Evolutionary conservation across 2,113 vertebrate species (phyloP).

Genomic region (Ptychochromis oligacanthus): DNA sequence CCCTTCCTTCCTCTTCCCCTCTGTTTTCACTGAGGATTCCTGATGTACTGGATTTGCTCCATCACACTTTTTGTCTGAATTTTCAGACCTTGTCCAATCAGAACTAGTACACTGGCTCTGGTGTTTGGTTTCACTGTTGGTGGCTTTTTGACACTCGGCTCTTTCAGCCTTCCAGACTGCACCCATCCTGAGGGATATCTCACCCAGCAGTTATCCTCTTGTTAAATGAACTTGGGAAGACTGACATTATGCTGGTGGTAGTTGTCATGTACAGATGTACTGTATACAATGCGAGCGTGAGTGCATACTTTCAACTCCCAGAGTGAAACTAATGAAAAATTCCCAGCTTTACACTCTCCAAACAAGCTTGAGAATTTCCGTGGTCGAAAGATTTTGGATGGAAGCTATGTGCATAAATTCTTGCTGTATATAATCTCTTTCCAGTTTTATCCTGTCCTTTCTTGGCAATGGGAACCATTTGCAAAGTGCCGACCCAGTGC

Average conservation of each 20-base stretch:
- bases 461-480: constrained; percentile 56
- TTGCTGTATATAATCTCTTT: constrained; percentile 56
- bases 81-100: constrained; percentile 41
- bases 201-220: constrained; percentile 18
- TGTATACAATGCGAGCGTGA: constrained; percentile 1
- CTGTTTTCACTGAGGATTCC: constrained; percentile 6
- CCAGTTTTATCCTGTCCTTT: constrained; percentile 54
- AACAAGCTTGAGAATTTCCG: constrained; percentile 10
- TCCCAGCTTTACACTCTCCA: constrained; percentile 20
- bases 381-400: constrained; percentile 27
- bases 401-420: constrained; percentile 46
- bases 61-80: constrained; percentile 16
- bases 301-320: constrained; percentile 14
- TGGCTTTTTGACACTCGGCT: constrained; percentile 35
- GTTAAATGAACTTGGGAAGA: constrained; percentile 30
- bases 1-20: constrained; percentile 17
- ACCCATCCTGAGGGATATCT: constrained; percentile 32
- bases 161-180: constrained; percentile 28
- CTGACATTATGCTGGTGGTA: constrained; percentile 16
- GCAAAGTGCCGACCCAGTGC: constrained; percentile 40
- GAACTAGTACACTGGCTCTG: not conserved
- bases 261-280: constrained; percentile 11
- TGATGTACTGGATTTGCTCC: constrained; percentile 17
- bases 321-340: constrained; percentile 13
- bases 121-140: constrained; percentile 30